Percentiles rank a stretch among this genome's conserved stretches.
phyloP scores from a whole-genome alignment of 2,113 vertebrate genomes.

The Pterophyllum scalare region DNA sequence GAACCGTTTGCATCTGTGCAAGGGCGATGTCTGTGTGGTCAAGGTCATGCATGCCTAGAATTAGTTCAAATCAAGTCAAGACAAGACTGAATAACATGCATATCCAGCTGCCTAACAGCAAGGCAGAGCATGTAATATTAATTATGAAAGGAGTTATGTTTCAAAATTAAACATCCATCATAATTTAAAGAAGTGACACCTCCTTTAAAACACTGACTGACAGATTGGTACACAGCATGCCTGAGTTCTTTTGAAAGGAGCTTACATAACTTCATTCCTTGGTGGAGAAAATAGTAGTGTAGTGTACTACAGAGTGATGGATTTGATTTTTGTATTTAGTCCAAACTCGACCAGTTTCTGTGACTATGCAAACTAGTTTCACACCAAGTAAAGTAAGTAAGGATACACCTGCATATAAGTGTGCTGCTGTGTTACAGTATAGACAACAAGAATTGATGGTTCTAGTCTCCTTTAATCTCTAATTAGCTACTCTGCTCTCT shows the following conservation, averaged over 20 bases:
- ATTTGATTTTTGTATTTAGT: background rate
- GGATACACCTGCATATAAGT: background rate
- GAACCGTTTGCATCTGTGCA: slow-evolving; percentile 42
- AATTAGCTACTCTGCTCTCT: background rate
- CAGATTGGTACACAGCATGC: slow-evolving; percentile 22
- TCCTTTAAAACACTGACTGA: slow-evolving; percentile 27
- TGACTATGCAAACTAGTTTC: background rate
- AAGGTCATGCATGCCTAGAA: slow-evolving; percentile 70
- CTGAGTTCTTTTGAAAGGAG: slow-evolving; percentile 16
- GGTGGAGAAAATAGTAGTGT: slow-evolving; percentile 3
- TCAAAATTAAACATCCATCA: slow-evolving; percentile 28
- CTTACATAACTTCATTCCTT: slow-evolving; percentile 6
- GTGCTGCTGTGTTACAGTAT: background rate
- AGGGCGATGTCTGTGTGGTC: slow-evolving; percentile 44
- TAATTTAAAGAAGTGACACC: slow-evolving; percentile 11
- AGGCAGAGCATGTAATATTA: background rate
- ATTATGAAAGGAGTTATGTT: background rate
- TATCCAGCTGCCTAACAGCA: background rate
- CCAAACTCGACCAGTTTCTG: background rate
- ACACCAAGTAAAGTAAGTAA: background rate
- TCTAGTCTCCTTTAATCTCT: background rate
- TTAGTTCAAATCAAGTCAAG: slow-evolving; percentile 30
- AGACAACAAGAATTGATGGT: background rate
- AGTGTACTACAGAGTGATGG: background rate
- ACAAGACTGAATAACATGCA: background rate